phyloP scores from a whole-genome alignment of 2,113 vertebrate genomes.

The Leptocoma aspasia region DNA sequence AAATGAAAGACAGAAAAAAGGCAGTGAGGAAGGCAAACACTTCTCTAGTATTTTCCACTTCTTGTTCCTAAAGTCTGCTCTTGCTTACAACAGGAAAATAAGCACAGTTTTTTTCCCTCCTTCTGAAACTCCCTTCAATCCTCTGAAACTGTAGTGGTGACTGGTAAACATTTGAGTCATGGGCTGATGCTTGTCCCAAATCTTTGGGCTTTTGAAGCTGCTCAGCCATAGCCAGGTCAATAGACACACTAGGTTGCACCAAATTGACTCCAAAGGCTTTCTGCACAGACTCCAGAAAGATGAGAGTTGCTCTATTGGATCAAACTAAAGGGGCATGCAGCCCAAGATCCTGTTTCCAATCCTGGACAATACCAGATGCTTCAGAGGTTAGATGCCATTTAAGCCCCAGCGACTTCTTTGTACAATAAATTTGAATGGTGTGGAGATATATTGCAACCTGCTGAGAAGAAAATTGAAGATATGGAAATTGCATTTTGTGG shows the following conservation, averaged over 20 bases:
- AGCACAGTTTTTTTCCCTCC: neutral
- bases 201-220: neutral
- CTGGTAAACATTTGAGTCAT: neutral
- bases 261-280: conserved; percentile 22
- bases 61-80: neutral
- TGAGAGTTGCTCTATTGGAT: neutral
- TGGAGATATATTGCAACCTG: conserved; percentile 33
- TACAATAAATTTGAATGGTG: conserved; percentile 1
- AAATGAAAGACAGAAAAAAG: neutral
- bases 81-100: neutral
- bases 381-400: conserved; percentile 33
- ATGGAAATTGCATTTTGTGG: conserved; percentile 52
- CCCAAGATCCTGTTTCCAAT: neutral
- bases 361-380: neutral
- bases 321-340: neutral
- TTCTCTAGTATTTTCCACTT: neutral
- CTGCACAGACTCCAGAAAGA: neutral
- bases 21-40: neutral
- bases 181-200: neutral
- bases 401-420: conserved; percentile 6
- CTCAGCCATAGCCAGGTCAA: neutral
- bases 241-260: neutral
- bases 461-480: conserved; percentile 62
- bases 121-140: neutral
- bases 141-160: neutral